Evolutionary conservation across 1,140 invertebrate genomes (phyloP).

Genomic region (Drosophila rufa): DNA sequence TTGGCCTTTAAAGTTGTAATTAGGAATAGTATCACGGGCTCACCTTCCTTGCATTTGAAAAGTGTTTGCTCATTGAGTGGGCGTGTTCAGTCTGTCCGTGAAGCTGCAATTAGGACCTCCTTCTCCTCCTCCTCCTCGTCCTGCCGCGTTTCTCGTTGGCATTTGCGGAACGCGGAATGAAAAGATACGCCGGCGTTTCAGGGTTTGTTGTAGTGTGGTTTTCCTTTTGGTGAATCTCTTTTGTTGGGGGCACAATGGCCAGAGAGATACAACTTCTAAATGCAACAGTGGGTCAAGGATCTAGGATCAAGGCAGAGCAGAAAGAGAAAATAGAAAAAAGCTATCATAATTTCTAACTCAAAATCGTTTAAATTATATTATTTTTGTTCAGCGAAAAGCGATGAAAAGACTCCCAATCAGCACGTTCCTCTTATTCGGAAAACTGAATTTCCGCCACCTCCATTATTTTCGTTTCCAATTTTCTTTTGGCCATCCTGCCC

Average conservation of each 20-base stretch:
- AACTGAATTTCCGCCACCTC: background rate
- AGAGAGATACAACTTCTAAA: constrained; percentile 14
- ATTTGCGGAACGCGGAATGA: constrained; percentile 20
- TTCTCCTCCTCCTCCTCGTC: background rate
- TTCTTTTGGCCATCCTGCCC: background rate
- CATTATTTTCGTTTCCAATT: constrained; percentile 4
- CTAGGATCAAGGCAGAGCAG: no score
- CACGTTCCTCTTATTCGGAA: background rate
- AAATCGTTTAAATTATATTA: no score
- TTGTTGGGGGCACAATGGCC: constrained; percentile 20
- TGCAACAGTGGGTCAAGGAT: constrained; percentile 1
- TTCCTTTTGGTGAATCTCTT: constrained; percentile 41
- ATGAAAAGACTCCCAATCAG: background rate
- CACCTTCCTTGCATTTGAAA: constrained; percentile 43
- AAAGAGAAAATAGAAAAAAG: no score
- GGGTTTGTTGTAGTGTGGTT: constrained; percentile 29
- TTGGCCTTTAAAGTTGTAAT: constrained; percentile 65
- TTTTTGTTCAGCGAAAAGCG: background rate
- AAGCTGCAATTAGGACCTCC: constrained; percentile 65
- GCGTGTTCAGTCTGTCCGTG: constrained; percentile 42
- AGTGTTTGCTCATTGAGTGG: constrained; percentile 66
- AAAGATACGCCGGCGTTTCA: constrained; percentile 27
- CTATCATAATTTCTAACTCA: no score
- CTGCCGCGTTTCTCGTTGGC: constrained; percentile 33
- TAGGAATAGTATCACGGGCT: constrained; percentile 43